Conservation (phyloP, 2,888 invertebrate species). For the Epinotia nisella region DNA sequence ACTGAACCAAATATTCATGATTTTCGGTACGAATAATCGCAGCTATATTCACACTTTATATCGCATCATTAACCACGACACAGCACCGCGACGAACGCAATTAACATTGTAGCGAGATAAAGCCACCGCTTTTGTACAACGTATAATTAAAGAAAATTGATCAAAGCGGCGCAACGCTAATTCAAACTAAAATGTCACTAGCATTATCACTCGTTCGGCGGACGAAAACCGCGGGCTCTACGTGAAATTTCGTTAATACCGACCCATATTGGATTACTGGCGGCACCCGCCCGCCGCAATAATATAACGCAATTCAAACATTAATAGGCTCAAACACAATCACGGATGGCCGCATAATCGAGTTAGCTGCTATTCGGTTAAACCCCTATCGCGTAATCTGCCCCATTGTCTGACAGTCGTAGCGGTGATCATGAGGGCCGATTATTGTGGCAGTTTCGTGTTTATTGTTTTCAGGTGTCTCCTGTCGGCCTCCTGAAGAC, state of each 20-base stretch:
- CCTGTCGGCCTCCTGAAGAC: conserved; percentile 67
- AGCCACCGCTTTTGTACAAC: conserved; percentile 43
- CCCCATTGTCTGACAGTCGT: conserved; percentile 80
- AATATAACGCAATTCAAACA: conserved; percentile 84
- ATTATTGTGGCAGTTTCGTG: conserved; percentile 82
- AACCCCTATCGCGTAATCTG: conserved; percentile 82
- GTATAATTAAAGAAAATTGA: conserved; percentile 45
- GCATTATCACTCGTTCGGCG: conserved; percentile 56
- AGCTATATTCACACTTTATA: conserved; percentile 25
- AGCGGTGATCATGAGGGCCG: conserved; percentile 80
- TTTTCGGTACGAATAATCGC: neutral
- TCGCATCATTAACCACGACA: conserved; percentile 30
- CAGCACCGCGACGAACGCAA: conserved; percentile 34
- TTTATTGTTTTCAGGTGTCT: conserved; percentile 83
- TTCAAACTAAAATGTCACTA: conserved; percentile 58
- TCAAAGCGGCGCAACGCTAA: conserved; percentile 54
- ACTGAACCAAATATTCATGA: neutral
- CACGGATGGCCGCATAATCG: conserved; percentile 84
- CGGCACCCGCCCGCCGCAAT: conserved; percentile 73
- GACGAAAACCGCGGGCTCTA: conserved; percentile 61
- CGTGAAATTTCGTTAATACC: conserved; percentile 74
- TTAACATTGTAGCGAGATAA: conserved; percentile 33
- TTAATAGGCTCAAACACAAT: conserved; percentile 83
- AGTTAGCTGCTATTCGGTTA: conserved; percentile 83
- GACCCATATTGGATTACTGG: conserved; percentile 78